Percentiles rank a stretch among this genome's conserved stretches.
phyloP scores from a whole-genome alignment of 2,113 vertebrate genomes.

The Nyctibius bracteatus region DNA sequence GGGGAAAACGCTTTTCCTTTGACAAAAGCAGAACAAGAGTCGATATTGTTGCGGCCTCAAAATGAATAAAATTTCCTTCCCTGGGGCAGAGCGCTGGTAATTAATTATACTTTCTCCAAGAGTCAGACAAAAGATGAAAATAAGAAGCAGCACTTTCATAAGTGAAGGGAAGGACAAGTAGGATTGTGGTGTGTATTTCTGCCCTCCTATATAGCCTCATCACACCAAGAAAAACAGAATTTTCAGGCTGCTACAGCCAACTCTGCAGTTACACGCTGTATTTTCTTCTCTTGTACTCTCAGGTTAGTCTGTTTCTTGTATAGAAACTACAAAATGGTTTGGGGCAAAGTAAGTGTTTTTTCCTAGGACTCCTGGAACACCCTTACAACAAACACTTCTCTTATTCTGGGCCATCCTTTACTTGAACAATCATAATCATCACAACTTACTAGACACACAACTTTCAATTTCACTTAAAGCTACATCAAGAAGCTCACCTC shows the following conservation, averaged over 20 bases:
- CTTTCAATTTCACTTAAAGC: neutral
- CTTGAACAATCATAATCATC: neutral
- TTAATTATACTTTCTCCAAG: slow-evolving; percentile 48
- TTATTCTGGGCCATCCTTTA: neutral
- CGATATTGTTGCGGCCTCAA: slow-evolving; percentile 9
- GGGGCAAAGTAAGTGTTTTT: neutral
- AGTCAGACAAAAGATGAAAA: slow-evolving; percentile 19
- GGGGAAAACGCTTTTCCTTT: slow-evolving; percentile 21
- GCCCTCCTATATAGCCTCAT: neutral
- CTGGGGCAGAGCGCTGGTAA: neutral
- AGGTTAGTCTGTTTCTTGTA: neutral
- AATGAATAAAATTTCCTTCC: slow-evolving; percentile 22
- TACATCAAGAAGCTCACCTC: neutral
- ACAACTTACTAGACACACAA: neutral
- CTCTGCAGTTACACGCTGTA: rapidly evolving
- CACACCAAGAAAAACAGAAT: neutral
- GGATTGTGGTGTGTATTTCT: neutral
- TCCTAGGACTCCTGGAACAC: neutral
- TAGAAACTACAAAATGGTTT: neutral
- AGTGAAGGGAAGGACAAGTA: neutral
- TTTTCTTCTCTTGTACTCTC: neutral
- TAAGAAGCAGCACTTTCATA: neutral
- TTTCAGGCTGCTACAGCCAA: neutral
- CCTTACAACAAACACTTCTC: neutral
- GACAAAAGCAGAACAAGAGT: slow-evolving; percentile 29